A percentile compares a stretch with the other conserved stretches of the same genome.
Conservation (phyloP, 2,113 vertebrate species). For the Apodemus speciosus region DNA sequence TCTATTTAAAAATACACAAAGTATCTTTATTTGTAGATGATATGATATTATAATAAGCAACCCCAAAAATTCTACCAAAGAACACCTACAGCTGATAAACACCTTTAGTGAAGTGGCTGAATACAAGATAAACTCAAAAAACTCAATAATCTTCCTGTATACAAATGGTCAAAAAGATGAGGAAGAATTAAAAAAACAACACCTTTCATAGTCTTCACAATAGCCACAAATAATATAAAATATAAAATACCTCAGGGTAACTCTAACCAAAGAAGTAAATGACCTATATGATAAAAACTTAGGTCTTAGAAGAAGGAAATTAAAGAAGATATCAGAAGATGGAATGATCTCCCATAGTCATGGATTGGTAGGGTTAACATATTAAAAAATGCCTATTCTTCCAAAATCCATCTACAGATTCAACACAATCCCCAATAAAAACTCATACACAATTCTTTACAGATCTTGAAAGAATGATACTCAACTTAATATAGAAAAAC, state of each 20-base stretch:
- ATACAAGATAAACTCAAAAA: neutral
- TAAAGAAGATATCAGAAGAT: neutral
- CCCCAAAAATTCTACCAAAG: neutral
- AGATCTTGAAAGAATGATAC: neutral
- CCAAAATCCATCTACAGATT: neutral
- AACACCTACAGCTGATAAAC: neutral
- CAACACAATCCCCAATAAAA: neutral
- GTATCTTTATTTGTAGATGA: no score
- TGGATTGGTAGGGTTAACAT: neutral
- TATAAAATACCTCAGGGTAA: neutral
- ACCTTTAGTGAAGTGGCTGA: no score
- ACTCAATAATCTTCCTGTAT: neutral
- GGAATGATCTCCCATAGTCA: neutral
- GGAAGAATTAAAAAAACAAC: neutral
- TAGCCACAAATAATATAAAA: neutral
- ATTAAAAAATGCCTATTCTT: neutral
- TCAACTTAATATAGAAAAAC: neutral
- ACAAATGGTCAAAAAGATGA: neutral
- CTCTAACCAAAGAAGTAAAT: neutral
- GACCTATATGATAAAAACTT: neutral
- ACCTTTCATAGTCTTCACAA: neutral
- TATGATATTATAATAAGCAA: neutral
- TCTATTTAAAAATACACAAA: no score
- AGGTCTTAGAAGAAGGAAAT: neutral
- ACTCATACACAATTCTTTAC: neutral